A percentile compares a stretch with the other conserved stretches of the same genome.
These are phyloP conservation scores for Triplophysa siluroides DNA, from an alignment of 2,113 vertebrate genomes.

Conservation along the genomic window DNA sequence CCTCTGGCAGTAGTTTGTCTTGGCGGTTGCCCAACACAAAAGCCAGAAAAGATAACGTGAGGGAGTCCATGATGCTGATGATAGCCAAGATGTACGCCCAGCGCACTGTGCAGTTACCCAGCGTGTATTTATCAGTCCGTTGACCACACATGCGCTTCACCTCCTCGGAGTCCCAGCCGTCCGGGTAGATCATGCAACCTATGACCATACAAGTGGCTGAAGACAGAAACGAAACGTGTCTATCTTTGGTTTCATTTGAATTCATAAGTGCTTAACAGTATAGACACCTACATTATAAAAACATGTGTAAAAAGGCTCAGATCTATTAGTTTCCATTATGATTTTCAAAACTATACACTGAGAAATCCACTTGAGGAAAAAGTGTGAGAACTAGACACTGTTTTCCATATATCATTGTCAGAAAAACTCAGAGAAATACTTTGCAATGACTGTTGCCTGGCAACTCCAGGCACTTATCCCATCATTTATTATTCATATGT, in stretches of 20 bases:
- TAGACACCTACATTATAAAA: too few relatives aligned
- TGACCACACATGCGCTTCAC: slow-evolving; percentile 93
- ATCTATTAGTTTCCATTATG: background rate
- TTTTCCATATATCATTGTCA: background rate
- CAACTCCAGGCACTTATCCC: slow-evolving; percentile 50
- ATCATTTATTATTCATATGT: slow-evolving; percentile 51
- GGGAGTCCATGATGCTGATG: slow-evolving; percentile 92
- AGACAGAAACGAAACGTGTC: background rate
- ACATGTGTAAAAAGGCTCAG: too few relatives aligned
- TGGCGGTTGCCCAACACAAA: slow-evolving; percentile 93
- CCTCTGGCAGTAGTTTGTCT: slow-evolving; percentile 90
- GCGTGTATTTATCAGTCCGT: slow-evolving; percentile 91
- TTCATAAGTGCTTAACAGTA: too few relatives aligned
- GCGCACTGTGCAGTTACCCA: slow-evolving; percentile 96
- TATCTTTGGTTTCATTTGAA: background rate
- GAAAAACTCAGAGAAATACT: slow-evolving; percentile 10
- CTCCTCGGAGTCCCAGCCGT: slow-evolving; percentile 92
- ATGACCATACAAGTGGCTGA: slow-evolving; percentile 91
- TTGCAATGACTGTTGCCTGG: slow-evolving; percentile 53
- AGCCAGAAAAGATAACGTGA: slow-evolving; percentile 91
- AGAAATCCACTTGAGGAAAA: background rate
- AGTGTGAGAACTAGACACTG: background rate
- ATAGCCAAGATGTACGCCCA: slow-evolving; percentile 99
- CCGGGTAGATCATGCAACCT: slow-evolving; percentile 95
- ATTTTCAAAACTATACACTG: background rate